These are phyloP conservation scores for Trichopria drosophilae DNA, from an alignment of 2,888 invertebrate genomes.

Conservation along the genomic window DNA sequence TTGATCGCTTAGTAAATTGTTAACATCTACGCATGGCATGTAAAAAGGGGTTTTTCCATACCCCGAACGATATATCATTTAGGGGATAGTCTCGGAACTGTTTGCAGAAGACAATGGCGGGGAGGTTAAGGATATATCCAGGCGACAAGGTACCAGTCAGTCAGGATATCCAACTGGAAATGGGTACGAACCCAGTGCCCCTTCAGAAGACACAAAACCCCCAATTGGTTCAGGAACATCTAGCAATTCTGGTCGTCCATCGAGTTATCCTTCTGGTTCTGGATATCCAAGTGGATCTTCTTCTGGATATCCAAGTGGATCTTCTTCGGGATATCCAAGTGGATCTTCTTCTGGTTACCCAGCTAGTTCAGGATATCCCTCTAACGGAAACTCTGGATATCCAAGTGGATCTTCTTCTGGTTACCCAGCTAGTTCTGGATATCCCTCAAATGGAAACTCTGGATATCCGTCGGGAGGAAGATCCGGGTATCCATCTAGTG, in stretches of 20 bases:
- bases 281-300: constrained; percentile 2
- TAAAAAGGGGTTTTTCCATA: constrained; percentile 14
- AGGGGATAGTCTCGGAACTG: constrained; percentile 46
- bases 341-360: constrained; percentile 13
- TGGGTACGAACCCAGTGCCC: background rate
- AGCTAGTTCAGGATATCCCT: background rate
- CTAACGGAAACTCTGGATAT: constrained; percentile 6
- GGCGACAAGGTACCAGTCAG: constrained; percentile 38
- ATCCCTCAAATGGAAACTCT: constrained; percentile 14
- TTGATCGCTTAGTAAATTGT: no score
- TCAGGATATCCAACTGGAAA: constrained; percentile 25
- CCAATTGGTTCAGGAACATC: background rate
- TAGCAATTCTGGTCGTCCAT: background rate
- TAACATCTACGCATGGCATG: constrained; percentile 33
- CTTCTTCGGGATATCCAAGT: constrained; percentile 7
- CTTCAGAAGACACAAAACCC: constrained; percentile 10
- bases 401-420: constrained; percentile 23
- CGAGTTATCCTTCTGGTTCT: background rate
- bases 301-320: constrained; percentile 5
- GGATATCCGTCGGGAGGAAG: constrained; percentile 24
- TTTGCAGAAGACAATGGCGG: constrained; percentile 50
- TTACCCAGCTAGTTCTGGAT: constrained; percentile 16
- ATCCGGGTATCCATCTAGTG: constrained; percentile 15
- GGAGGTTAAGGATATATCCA: constrained; percentile 36
- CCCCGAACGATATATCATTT: constrained; percentile 29